Base-by-base conservation (phyloP, 1,140 invertebrate genomes). In the Choristoneura fumiferana region DNA sequence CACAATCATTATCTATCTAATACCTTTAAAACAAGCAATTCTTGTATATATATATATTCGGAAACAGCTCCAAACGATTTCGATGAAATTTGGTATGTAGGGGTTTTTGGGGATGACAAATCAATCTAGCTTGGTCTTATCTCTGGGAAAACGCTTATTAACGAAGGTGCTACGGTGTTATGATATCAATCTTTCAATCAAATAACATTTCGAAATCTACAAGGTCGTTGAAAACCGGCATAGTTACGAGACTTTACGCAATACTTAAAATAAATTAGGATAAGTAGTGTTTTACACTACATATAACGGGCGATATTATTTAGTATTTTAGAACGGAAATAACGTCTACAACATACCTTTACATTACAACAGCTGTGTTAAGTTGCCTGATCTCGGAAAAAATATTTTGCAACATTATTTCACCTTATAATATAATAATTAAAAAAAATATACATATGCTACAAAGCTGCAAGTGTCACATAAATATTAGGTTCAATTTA, bases 351-450 rank as follows among this genome's bases (percentile, higher is more conserved):
- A 34, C 22, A 60, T 76, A 84, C 81, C 78, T 81, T 81, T 84
- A 84, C 74, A 82, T 62, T 57, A 73, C 80, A 78, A 76, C 79
- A 81, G 81, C 71, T 84, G 77, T 64, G 66, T 54, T 40, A 60
- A 65, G 22, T 63, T 40, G 62, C 54, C 18, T 35, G 13, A 12
- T 57, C 54, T 57, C 60, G 18, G 56, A 66, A 37, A 55, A 52
- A 4, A 65, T 22, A 15, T 58, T 40, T 35, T 29, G 68, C 38
- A 65, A 56, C 66, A 73, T 80, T 43, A 52, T 54, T 74, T 78
- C 61, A 84, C 76, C 71, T 76, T 34, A 63, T 49, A 65, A 12
- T 57, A 37, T 18, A n/a, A 4, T 40, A 15, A 40, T n/a, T 43
- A n/a, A 40, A 40, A 40, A 18, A 45, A n/a, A 15, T 45, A 17